Base-by-base conservation (phyloP, 1,140 invertebrate genomes). In the Hesperophylax magnus region DNA sequence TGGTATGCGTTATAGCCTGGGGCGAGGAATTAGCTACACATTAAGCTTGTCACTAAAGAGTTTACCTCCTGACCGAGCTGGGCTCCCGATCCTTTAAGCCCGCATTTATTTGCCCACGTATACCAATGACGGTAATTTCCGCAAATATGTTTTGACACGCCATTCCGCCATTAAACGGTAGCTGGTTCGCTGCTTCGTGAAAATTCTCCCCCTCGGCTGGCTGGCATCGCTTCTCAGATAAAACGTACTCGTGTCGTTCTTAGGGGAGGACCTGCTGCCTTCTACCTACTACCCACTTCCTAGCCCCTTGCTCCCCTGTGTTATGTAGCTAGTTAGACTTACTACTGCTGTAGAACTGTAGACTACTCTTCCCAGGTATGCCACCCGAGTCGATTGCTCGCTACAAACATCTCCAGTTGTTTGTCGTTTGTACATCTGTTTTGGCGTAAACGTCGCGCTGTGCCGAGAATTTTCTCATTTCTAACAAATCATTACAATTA, bases 121-220 rank as follows among this genome's bases (percentile, higher is more conserved):
- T 74, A 39, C 56, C 31, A 81, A 78, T 81, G 80, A 78, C 67
- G 53, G 78, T 71, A 72, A 81, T 80, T 78, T 77, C 67, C 77
- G 79, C 79, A 53, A 81, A 81, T 69, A 81, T 58, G 52, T 78
- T 67, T 58, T 76, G 76, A 78, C 82, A 83, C 79, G 82, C 82
- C 58, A 83, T 72, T 34, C 22, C 69, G 67, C 76, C 79, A 81
- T 83, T 83, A 83, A 67, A 61, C 58, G 76, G 65, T 72, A 60
- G 74, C 22, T 52, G 60, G 27, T 17, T 77, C 39, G 75, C 52
- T 65, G 18, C 20, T 80, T 80, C 31, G 71, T 80, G 69, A 72
- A 74, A 60, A 24, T 77, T 27, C 56, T 60, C 47, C 76, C 77
- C 74, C 15, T 65, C 53, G n/a, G 39, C 11, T 47, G 39, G 39